Conservation (phyloP, 2,888 invertebrate genomes). For the Diaphora mendica region DNA sequence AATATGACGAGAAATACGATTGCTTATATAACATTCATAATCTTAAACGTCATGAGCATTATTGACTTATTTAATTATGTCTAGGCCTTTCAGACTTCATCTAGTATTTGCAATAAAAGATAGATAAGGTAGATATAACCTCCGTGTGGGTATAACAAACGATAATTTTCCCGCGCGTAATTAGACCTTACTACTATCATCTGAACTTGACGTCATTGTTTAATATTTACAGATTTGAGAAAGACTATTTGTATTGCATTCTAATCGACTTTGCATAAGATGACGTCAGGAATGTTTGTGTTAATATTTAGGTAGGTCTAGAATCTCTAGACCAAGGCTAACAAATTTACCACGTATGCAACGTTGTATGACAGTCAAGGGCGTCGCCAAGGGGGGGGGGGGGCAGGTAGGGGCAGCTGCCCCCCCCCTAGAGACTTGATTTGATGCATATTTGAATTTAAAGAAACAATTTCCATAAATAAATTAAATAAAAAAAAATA, state of each 20-base stretch:
- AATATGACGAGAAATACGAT: neutral
- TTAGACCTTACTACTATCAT: neutral
- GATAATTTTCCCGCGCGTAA: neutral
- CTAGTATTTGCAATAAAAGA: neutral
- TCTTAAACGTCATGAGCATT: neutral
- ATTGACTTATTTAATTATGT: neutral
- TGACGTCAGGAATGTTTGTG: neutral
- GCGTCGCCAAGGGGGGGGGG: too few relatives aligned
- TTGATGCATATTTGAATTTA: too few relatives aligned
- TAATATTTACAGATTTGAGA: neutral
- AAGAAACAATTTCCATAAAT: too few relatives aligned
- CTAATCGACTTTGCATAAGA: neutral
- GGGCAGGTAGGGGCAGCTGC: too few relatives aligned
- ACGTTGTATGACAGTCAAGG: neutral
- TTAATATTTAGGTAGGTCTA: neutral
- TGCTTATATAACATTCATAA: neutral
- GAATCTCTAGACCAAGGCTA: neutral
- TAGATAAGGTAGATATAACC: too few relatives aligned
- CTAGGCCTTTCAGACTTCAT: neutral
- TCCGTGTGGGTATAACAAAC: too few relatives aligned
- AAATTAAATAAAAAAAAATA: too few relatives aligned
- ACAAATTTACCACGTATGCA: neutral
- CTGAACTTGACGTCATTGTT: neutral
- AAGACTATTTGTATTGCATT: neutral
- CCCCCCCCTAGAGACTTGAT: too few relatives aligned